Conservation (phyloP, 2,888 invertebrate genomes). For the Choristoneura rosaceana region DNA sequence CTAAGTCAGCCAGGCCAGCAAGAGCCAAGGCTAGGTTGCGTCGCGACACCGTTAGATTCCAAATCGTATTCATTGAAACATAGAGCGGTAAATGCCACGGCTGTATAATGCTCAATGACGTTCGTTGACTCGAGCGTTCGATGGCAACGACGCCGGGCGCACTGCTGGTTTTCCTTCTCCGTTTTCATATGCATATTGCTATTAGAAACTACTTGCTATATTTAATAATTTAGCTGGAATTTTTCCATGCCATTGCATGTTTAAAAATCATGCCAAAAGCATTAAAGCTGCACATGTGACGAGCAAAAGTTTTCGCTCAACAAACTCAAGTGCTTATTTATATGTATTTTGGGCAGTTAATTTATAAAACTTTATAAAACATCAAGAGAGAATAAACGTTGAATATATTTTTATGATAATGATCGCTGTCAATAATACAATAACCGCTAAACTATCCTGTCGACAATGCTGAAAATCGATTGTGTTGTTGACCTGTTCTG, state of each 20-base stretch:
- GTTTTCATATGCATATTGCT: slow-evolving; percentile 84
- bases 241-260: slow-evolving; percentile 4
- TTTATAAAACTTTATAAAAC: neutral
- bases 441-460: neutral
- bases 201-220: slow-evolving; percentile 74
- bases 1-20: slow-evolving; percentile 85
- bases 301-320: neutral
- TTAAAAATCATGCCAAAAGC: neutral
- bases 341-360: neutral
- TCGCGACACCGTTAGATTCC: slow-evolving; percentile 52
- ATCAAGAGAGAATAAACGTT: neutral
- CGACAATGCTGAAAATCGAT: slow-evolving; percentile 20
- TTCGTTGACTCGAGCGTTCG: slow-evolving; percentile 84
- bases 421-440: neutral
- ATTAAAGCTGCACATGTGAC: neutral
- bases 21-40: slow-evolving; percentile 83
- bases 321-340: neutral
- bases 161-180: slow-evolving; percentile 85
- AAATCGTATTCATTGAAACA: slow-evolving; percentile 53
- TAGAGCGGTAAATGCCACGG: slow-evolving; percentile 57
- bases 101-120: slow-evolving; percentile 76
- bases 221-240: slow-evolving; percentile 19
- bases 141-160: slow-evolving; percentile 67
- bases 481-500: slow-evolving; percentile 32
- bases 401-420: neutral